A percentile compares a stretch with the other conserved stretches of the same genome.
These are phyloP conservation scores for Pollicipes pollicipes DNA, from an alignment of 1,140 invertebrate species.

Conservation along the genomic window DNA sequence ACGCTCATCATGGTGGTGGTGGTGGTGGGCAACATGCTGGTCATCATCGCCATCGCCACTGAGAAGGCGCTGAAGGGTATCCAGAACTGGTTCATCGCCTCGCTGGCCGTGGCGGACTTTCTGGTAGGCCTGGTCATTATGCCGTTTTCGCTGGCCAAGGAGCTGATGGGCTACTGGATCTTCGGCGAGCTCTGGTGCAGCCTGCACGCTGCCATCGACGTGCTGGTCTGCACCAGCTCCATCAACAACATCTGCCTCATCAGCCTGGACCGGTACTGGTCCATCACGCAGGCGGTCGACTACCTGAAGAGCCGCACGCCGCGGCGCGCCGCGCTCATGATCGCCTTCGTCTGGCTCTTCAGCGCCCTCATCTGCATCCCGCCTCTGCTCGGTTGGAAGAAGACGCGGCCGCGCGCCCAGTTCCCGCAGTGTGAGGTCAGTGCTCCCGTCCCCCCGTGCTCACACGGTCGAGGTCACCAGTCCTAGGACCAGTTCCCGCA, in stretches of 20 bases:
- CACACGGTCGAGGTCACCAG: too few relatives aligned
- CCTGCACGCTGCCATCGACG: conserved; percentile 85
- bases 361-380: conserved; percentile 90
- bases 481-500: too few relatives aligned
- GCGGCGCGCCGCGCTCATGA: conserved; percentile 78
- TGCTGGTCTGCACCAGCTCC: conserved; percentile 84
- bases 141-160: conserved; percentile 91
- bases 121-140: conserved; percentile 86
- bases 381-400: conserved; percentile 87
- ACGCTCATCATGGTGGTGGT: conserved; percentile 89
- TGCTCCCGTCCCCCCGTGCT: too few relatives aligned
- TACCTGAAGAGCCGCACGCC: conserved; percentile 90
- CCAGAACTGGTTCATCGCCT: conserved; percentile 96
- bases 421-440: conserved; percentile 19
- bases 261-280: conserved; percentile 87
- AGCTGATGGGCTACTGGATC: conserved; percentile 88
- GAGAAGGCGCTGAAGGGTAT: conserved; percentile 89
- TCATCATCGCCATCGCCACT: conserved; percentile 89
- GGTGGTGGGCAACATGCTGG: conserved; percentile 93
- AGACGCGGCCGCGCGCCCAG: conserved; percentile 32
- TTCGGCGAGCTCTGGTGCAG: conserved; percentile 89
- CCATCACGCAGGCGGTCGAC: conserved; percentile 85
- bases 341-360: conserved; percentile 81
- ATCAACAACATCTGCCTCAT: conserved; percentile 95
- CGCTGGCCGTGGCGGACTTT: conserved; percentile 86